Evolutionary conservation across 2,888 invertebrate genomes (phyloP).

Genomic region (Belgica antarctica): DNA sequence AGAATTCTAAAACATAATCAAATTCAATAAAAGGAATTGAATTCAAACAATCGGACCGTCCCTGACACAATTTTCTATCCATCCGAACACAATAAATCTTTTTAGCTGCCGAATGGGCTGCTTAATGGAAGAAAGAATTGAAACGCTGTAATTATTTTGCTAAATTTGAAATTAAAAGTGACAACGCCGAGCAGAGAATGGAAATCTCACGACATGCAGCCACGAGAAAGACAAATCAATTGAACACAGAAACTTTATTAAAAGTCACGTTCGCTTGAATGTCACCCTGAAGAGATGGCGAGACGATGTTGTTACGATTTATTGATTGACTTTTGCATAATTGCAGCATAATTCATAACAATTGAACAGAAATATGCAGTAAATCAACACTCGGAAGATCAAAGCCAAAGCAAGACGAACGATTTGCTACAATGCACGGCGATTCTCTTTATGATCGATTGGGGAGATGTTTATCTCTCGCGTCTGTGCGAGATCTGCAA

Average conservation of each 20-base stretch:
- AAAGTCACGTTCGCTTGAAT: not conserved
- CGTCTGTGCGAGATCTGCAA: not conserved
- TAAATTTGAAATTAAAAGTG: constrained; percentile 35
- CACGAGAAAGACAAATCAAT: constrained; percentile 38
- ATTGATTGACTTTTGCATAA: not conserved
- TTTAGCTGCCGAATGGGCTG: not conserved
- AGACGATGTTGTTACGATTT: not conserved
- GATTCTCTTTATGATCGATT: not conserved
- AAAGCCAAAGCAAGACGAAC: not conserved
- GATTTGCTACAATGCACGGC: too few species aligned
- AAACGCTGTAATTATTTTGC: constrained; percentile 6
- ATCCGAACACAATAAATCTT: constrained; percentile 18
- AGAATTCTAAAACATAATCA: constrained; percentile 2
- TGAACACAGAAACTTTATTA: not conserved
- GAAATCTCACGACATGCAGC: not conserved
- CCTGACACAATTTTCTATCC: constrained; percentile 22
- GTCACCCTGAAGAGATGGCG: not conserved
- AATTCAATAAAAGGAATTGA: constrained; percentile 2
- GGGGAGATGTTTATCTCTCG: not conserved
- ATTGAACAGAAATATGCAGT: not conserved
- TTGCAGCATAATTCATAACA: not conserved
- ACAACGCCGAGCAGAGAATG: constrained; percentile 29
- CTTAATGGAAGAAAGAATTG: constrained; percentile 16
- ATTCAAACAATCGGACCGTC: not conserved
- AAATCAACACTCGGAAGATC: not conserved